Conservation (phyloP, 2,113 vertebrate species). For the Daphoenositta chrysoptera region DNA sequence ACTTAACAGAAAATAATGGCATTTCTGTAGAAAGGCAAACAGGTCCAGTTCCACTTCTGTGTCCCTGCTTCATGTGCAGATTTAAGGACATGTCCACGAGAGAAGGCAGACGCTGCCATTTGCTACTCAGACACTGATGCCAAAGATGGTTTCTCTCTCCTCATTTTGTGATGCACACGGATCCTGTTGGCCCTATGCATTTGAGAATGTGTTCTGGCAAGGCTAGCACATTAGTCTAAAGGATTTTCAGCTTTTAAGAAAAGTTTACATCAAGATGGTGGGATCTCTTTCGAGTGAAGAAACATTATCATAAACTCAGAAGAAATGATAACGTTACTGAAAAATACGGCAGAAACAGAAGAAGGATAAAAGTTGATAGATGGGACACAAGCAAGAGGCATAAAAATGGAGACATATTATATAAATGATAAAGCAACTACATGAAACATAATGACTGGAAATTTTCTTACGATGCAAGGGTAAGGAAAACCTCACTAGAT, state of each 20-base stretch:
- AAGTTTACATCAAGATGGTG: neutral
- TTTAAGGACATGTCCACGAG: neutral
- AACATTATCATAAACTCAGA: neutral
- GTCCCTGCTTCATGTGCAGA: neutral
- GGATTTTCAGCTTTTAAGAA: neutral
- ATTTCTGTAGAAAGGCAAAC: neutral
- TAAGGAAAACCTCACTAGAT: neutral
- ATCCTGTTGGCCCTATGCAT: neutral
- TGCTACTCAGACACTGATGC: neutral
- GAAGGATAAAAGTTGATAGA: neutral
- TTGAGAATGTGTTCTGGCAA: neutral
- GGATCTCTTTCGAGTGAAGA: neutral
- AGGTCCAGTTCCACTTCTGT: neutral
- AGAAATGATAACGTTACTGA: neutral
- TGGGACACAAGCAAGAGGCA: neutral
- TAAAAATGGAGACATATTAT: neutral
- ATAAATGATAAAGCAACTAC: neutral
- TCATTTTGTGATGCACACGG: neutral
- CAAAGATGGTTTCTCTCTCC: neutral
- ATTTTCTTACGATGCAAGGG: neutral
- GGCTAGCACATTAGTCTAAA: neutral
- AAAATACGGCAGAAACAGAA: neutral
- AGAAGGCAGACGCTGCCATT: neutral
- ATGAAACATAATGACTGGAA: neutral
- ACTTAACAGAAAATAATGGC: neutral